These are phyloP conservation scores for Chelonus insularis DNA, from an alignment of 1,140 invertebrate genomes.

Conservation along the genomic window DNA sequence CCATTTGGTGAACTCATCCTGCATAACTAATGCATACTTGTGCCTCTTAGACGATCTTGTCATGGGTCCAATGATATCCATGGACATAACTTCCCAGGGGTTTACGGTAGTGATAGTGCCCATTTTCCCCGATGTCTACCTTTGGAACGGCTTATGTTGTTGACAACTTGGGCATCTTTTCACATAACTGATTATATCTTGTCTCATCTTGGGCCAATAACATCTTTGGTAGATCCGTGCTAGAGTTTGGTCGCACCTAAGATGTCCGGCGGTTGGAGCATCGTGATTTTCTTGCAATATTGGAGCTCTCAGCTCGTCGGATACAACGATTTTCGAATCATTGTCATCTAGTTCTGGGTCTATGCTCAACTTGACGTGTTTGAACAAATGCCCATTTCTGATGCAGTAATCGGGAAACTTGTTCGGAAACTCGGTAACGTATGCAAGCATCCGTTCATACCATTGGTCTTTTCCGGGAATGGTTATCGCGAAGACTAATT, in stretches of 20 bases:
- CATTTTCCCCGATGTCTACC: background rate
- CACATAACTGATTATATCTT: slow-evolving; percentile 23
- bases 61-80: slow-evolving; percentile 6
- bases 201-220: slow-evolving; percentile 30
- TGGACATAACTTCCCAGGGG: background rate
- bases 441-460: slow-evolving; percentile 13
- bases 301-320: background rate
- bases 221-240: too few relatives aligned
- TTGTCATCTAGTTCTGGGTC: background rate
- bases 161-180: slow-evolving; percentile 15
- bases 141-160: background rate
- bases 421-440: background rate
- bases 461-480: slow-evolving; percentile 33
- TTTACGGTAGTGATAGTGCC: background rate
- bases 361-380: background rate
- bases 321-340: slow-evolving; percentile 26
- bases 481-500: slow-evolving; percentile 22
- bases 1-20: too few relatives aligned
- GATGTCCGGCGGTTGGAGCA: too few relatives aligned
- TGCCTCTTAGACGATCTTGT: background rate
- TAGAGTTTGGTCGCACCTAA: too few relatives aligned
- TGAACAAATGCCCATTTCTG: slow-evolving; percentile 18
- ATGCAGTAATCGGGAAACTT: slow-evolving; percentile 28
- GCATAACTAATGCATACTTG: background rate
- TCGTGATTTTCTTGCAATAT: slow-evolving; percentile 29